These are phyloP conservation scores for Ptiloglossa arizonensis DNA, from an alignment of 1,140 invertebrate genomes.

Conservation along the genomic window DNA sequence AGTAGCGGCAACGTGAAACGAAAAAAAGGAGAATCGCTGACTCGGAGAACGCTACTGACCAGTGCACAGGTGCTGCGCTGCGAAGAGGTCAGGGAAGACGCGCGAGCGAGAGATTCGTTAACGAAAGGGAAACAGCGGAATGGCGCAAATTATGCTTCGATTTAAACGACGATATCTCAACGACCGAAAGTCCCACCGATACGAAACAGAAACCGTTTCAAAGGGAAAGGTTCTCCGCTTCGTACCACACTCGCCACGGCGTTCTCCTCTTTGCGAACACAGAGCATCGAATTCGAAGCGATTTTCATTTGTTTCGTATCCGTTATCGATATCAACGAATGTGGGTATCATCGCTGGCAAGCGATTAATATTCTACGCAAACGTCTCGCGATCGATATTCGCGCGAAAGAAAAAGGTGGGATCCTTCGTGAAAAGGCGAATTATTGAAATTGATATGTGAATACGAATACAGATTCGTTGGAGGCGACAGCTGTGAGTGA, in stretches of 20 bases:
- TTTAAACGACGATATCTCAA: neutral
- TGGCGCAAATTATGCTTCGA: neutral
- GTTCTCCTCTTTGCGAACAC: neutral
- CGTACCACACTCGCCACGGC: rapidly evolving
- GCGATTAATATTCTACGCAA: no score
- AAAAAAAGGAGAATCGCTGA: slow-evolving; percentile 3
- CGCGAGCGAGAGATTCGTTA: neutral
- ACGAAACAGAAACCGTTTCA: neutral
- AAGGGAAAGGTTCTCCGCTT: neutral
- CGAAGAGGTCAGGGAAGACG: neutral
- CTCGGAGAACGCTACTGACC: neutral
- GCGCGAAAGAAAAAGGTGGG: no score
- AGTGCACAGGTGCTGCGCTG: neutral
- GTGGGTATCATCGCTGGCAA: no score
- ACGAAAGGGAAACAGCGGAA: neutral
- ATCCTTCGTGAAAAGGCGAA: no score
- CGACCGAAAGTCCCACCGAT: neutral
- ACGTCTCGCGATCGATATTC: no score
- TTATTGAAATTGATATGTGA: neutral
- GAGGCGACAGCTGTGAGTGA: neutral
- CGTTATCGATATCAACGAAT: no score
- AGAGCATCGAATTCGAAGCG: no score
- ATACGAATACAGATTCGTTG: neutral
- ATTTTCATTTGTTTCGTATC: no score
- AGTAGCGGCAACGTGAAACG: neutral